phyloP scores from a whole-genome alignment of 2,888 invertebrate species.

The Chaetogeoica ovagalla region DNA sequence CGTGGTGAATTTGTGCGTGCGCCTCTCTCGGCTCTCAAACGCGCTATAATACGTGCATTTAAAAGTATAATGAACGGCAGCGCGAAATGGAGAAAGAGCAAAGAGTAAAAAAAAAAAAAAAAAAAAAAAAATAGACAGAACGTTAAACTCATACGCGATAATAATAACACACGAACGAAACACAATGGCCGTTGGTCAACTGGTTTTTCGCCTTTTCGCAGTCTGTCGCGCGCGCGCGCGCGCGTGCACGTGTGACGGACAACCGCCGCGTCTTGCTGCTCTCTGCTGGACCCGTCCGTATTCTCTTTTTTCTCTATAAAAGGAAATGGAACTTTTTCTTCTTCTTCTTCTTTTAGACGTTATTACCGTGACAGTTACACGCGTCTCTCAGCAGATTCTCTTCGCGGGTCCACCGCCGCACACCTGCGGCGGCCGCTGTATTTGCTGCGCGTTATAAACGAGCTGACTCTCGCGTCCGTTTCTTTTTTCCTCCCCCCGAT shows the following conservation, averaged over 20 bases:
- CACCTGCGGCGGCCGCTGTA: no score
- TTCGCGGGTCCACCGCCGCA: no score
- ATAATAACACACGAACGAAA: constrained; percentile 23
- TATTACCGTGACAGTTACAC: constrained; percentile 49
- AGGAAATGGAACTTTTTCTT: constrained; percentile 31
- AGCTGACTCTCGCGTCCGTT: no score
- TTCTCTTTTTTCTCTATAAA: constrained; percentile 15
- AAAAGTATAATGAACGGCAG: no score
- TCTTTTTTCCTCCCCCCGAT: no score
- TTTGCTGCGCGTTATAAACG: no score
- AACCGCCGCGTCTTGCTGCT: neutral
- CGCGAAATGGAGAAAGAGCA: no score
- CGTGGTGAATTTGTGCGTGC: no score
- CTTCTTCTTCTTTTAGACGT: constrained; percentile 25
- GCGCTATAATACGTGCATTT: no score
- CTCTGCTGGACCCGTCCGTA: neutral
- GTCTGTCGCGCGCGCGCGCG: neutral
- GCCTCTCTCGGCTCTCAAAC: no score
- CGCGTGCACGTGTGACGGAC: neutral
- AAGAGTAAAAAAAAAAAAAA: no score
- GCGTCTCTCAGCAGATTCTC: neutral
- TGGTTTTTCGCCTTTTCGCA: constrained; percentile 51
- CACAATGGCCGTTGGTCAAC: constrained; percentile 40
- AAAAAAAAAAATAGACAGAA: no score
- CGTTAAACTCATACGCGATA: neutral